These are phyloP conservation scores for Diarsia rubi DNA, from an alignment of 2,888 invertebrate genomes.

Conservation along the genomic window DNA sequence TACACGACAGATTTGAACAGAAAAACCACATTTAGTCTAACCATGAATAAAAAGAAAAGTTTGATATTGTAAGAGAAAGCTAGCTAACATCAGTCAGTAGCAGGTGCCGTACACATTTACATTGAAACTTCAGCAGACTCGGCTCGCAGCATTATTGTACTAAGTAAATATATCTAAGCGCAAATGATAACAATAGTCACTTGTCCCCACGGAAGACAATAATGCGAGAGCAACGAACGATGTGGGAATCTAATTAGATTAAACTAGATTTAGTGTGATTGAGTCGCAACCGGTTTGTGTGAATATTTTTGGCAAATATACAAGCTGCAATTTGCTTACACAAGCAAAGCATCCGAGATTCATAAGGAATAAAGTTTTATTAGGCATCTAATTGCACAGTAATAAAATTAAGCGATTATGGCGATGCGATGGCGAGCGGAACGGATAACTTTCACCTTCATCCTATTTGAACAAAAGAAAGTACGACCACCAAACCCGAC, in stretches of 20 bases:
- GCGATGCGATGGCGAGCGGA: conserved; percentile 14
- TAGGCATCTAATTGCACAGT: background rate
- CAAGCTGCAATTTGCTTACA: background rate
- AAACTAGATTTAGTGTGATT: background rate
- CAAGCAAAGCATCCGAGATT: background rate
- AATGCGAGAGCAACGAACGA: conserved; percentile 34
- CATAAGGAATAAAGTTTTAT: background rate
- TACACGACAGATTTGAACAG: background rate
- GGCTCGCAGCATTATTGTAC: background rate
- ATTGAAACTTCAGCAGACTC: background rate
- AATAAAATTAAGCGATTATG: conserved; percentile 26
- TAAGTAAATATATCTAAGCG: background rate
- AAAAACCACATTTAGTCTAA: background rate
- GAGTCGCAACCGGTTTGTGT: background rate
- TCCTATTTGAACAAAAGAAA: conserved; percentile 54
- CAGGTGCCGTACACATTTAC: conserved; percentile 5
- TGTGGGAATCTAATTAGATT: conserved; percentile 27
- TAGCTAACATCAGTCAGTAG: background rate
- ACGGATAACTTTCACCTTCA: conserved; percentile 35
- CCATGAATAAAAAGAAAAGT: background rate
- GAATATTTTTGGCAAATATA: background rate
- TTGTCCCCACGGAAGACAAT: conserved; percentile 10
- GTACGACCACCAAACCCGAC: conserved; percentile 30
- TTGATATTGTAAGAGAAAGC: background rate
- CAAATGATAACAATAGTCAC: conserved; percentile 16